Evolutionary conservation across 2,888 invertebrate species (phyloP), one percentile per base, ranked within the genome.

Genomic region (Caenorhabditis macrosperma): DNA sequence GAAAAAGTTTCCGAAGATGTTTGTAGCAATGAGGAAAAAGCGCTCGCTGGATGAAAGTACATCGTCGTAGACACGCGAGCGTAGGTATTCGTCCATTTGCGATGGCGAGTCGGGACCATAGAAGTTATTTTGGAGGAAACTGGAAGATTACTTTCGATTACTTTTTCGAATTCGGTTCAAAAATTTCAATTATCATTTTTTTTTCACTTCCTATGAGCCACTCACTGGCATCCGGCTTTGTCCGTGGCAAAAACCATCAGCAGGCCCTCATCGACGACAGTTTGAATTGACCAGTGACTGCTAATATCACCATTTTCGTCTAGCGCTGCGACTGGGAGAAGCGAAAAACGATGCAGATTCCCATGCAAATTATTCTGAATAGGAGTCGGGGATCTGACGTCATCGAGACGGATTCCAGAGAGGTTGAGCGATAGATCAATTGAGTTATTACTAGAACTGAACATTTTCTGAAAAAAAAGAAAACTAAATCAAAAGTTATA

Each of bases 181-280:
- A 2, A 54, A 20, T 30, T 28, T 24, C 7, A 52, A 4, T 2
- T 33, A 9, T 12, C 15, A 26, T 9, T 5, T n/a, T 54, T 38
- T 17, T 17, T 4, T 38, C 22, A n/a, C n/a, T n/a, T n/a, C n/a
- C n/a, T n/a, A n/a, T n/a, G n/a, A n/a, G n/a, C 4, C 24, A 54
- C 85, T 81, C 38, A 85, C 85, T 83, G 83, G 83, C 85, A 83
- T 10, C 85, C 85, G 15, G 55, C 46, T 35, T 82, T 83, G 46
- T 85, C 85, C 44, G 67, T 76, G 0, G 82, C 81, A 44, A 85
- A 85, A 20, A 33, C 7, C 44, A 75, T 59, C 4, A 85, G 46
- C 1, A 81, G 46, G 7, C 63, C 71, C 52, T 81, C 63, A 7
- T 72, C 81, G 38, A 85, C 50, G 12, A 85, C 78, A 12, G 67